Evolutionary conservation across 2,888 invertebrate species (phyloP).

Genomic region (Apomyelois bistriatella): DNA sequence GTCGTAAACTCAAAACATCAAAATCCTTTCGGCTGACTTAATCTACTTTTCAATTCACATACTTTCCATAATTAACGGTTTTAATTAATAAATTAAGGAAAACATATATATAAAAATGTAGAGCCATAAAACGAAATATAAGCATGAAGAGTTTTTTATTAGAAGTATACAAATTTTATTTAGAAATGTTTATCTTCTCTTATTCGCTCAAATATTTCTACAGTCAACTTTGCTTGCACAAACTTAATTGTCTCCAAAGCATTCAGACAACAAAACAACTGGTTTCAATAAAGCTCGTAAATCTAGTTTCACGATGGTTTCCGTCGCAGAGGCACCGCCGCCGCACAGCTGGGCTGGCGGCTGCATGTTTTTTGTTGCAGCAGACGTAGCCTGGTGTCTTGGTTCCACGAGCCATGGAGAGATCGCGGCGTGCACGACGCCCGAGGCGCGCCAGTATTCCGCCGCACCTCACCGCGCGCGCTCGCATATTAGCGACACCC

Average conservation of each 20-base stretch:
- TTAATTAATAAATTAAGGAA: too few species aligned
- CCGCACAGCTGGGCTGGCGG: conserved; percentile 43
- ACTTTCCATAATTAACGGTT: too few species aligned
- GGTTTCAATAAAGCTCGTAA: conserved; percentile 39
- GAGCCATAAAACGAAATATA: too few species aligned
- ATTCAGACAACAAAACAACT: conserved; percentile 23
- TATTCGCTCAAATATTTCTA: too few species aligned
- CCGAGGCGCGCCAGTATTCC: conserved; percentile 48
- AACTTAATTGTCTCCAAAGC: neutral
- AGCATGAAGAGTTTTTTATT: too few species aligned
- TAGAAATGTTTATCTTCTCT: too few species aligned
- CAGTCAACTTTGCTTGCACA: too few species aligned
- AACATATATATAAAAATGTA: too few species aligned
- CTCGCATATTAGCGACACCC: conserved; percentile 34
- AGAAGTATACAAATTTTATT: too few species aligned
- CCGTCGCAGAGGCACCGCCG: conserved; percentile 43
- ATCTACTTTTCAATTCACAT: too few species aligned
- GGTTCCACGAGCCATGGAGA: conserved; percentile 49
- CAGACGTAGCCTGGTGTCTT: conserved; percentile 46
- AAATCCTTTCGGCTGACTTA: too few species aligned
- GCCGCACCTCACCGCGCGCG: conserved; percentile 65
- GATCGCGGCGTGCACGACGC: conserved; percentile 63
- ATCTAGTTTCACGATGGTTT: conserved; percentile 53
- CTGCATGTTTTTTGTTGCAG: conserved; percentile 47
- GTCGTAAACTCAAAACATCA: too few species aligned